A percentile compares a stretch with the other conserved stretches of the same genome.
Conservation (phyloP, 2,797 vertebrate species). For the Prunella strophiata region DNA sequence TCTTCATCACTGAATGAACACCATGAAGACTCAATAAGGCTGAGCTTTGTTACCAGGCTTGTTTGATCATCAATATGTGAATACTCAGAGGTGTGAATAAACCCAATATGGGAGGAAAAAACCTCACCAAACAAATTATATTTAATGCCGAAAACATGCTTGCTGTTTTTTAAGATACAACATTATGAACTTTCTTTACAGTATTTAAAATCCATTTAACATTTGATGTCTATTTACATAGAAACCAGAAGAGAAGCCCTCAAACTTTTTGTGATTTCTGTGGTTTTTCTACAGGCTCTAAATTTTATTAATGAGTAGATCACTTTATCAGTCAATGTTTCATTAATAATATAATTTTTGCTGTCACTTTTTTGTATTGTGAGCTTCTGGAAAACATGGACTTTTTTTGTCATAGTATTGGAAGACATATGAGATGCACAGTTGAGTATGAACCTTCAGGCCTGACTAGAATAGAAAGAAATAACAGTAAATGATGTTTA, state of each 20-base stretch:
- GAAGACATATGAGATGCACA: background rate
- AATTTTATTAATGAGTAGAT: background rate
- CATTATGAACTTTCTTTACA: background rate
- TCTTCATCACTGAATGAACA: background rate
- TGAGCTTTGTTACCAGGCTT: background rate
- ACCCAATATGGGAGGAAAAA: background rate
- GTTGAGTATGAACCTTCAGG: background rate
- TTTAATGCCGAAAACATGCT: background rate
- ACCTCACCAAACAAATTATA: background rate
- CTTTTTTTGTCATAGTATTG: background rate
- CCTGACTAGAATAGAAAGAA: background rate
- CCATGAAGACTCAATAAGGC: background rate
- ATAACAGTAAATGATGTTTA: background rate
- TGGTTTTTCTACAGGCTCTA: background rate
- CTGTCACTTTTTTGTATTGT: background rate
- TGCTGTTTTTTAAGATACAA: background rate
- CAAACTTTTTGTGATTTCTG: background rate
- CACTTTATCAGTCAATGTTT: background rate
- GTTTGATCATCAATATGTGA: background rate
- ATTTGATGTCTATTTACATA: background rate
- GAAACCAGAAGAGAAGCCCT: background rate
- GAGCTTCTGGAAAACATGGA: background rate
- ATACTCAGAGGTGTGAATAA: background rate
- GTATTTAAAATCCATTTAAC: background rate
- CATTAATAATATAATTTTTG: background rate